These are phyloP conservation scores for Crocidura indochinensis DNA, from an alignment of 2,797 vertebrate species.

Conservation along the genomic window DNA sequence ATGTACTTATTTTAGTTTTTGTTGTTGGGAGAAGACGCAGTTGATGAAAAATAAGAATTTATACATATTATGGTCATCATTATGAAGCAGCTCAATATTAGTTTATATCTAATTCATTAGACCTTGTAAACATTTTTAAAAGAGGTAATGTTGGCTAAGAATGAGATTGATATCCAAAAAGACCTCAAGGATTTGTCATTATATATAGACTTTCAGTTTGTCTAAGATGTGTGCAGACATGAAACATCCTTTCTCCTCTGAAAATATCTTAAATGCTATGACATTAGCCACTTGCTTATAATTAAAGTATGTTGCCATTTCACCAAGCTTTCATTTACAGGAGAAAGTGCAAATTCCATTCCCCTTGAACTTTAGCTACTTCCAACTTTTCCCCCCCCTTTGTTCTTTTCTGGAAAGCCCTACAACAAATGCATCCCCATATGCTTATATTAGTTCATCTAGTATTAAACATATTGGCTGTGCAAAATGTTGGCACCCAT, in stretches of 20 bases:
- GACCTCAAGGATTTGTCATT: conserved; percentile 50
- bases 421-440: conserved; percentile 94
- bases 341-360: conserved; percentile 93
- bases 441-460: conserved; percentile 95
- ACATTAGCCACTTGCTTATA: conserved; percentile 92
- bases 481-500: conserved; percentile 93
- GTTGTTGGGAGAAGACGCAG: neutral
- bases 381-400: conserved; percentile 91
- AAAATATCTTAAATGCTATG: conserved; percentile 89
- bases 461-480: conserved; percentile 94
- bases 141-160: neutral
- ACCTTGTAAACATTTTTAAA: neutral
- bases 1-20: neutral
- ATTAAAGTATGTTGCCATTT: conserved; percentile 92
- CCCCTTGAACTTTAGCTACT: conserved; percentile 91
- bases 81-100: neutral
- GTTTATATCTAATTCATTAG: conserved; percentile 34
- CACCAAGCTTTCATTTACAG: conserved; percentile 91
- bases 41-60: neutral
- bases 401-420: conserved; percentile 94
- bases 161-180: conserved; percentile 37
- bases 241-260: conserved; percentile 78
- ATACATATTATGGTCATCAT: neutral
- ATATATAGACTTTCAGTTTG: conserved; percentile 74
- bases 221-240: conserved; percentile 70